Evolutionary conservation across 1,140 invertebrate species (phyloP), one percentile per base, ranked within the genome.

Genomic region (Solenopsis invicta): DNA sequence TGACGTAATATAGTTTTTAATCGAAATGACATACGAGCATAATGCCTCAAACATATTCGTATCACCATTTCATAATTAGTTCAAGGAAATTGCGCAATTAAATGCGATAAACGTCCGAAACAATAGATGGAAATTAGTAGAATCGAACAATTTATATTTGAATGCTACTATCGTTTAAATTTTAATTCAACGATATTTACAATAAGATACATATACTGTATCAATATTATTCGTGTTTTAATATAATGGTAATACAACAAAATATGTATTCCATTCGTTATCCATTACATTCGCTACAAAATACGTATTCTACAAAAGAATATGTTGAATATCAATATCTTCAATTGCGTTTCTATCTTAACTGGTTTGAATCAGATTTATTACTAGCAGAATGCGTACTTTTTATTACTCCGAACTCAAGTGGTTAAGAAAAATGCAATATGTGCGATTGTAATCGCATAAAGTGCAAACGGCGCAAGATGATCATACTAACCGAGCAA

Each of bases 401-500:
- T 41, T 81, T 24, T 54, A 62, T 71, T 41, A 62, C 3, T 41
- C 10, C 8, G 16, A 59, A 12, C 10, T 41, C 37, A 52, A 66
- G 2, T 37, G 29, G 12, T 48, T 29, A 54, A 80, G 29, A 80
- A 54, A 80, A 24, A 41, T 48, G 71, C 52, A 21, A 81, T 41
- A 82, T 13, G 16, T 13, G 21, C 45, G 4, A 61, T 74, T 29
- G 13, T 48, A 16, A 74, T 72, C 24, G 69, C 37, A 61, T 48
- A 34, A 72, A 45, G 24, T n/a, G 41, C 67, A 18, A 74, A 61
- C 18, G 9, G 29, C 41, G 37, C 37, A 24, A 9, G 21, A 84
- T 45, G 34, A 50, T 34, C 16, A 13, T 61, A 29, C 12, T 45
- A 48, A 45, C 13, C 21, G 10, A 74, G 45, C n/a, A 74, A 72